These are phyloP conservation scores for Phorcus lineatus DNA, from an alignment of 2,888 invertebrate genomes.

Conservation along the genomic window DNA sequence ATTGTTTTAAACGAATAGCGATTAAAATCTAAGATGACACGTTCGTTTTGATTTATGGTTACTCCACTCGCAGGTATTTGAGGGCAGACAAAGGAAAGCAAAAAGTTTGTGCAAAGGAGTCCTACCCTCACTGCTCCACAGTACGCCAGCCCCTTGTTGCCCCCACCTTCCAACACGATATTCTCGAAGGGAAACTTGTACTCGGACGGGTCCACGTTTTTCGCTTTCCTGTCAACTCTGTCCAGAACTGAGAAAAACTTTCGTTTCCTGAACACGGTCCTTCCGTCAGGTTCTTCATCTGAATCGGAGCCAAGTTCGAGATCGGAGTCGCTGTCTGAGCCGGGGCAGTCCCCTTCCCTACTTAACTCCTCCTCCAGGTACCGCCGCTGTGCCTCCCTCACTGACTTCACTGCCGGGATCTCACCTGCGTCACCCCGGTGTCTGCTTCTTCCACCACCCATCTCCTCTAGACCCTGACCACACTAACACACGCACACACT, in stretches of 20 bases:
- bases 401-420: background rate
- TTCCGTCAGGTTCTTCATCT: background rate
- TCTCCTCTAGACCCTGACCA: background rate
- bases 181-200: slow-evolving; percentile 49
- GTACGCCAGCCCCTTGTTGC: slow-evolving; percentile 44
- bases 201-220: slow-evolving; percentile 28
- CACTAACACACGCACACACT: no score
- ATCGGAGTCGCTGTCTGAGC: slow-evolving; percentile 16
- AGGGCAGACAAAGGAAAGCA: no score
- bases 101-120: no score
- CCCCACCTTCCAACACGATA: slow-evolving; percentile 43
- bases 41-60: no score
- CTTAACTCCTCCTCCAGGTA: slow-evolving; percentile 20
- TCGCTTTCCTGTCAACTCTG: slow-evolving; percentile 19
- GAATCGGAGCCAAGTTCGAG: background rate
- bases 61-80: no score
- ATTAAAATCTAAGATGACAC: no score
- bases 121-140: slow-evolving; percentile 39
- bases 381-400: slow-evolving; percentile 19
- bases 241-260: slow-evolving; percentile 1
- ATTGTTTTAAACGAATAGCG: no score
- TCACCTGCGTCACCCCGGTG: background rate
- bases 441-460: background rate
- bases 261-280: background rate
- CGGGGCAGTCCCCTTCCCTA: background rate